Base-by-base conservation (phyloP, 2,888 invertebrate genomes). In the Trileptium ribeirensis region DNA sequence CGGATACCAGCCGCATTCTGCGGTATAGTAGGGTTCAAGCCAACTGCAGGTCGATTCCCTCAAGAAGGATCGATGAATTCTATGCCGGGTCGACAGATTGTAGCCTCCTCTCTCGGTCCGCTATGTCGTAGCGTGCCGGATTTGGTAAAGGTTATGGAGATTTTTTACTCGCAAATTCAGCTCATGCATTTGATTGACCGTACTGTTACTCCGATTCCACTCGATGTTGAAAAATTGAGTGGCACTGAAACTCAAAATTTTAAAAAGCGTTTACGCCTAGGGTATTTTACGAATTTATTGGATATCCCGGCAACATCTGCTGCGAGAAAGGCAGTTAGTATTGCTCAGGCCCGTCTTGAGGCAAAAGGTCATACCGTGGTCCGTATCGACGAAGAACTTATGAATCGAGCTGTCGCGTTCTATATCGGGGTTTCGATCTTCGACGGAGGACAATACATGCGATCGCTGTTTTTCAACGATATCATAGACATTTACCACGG, bases 1-100 rank as follows among this genome's bases (percentile, higher is more conserved):
- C 85, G 90, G 1, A 87, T 89, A 74, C 90, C 90, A 0, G 86
- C 88, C 40, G 86, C 88, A 82, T 87, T 89, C 83, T 89, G 89
- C 86, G 90, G 90, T 0, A 85, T 88, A n/a, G 87, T 84, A 80
- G 87, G 88, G 0, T 81, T 81, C 34, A 74, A 81, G 40, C 81
- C 81, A 3, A 70, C 81, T n/a, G n/a, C n/a, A 36, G 31, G 1
- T n/a, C 82, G 82, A 24, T 8, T 82, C 29, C 37, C 40, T 74
- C 78, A 81, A 70, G n/a, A n/a, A 19, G 82, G 82, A n/a, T 1
- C 34, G 8, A 8, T 2, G 2, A 36, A 36, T 19, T 70, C 39
- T n/a, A 70, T 79, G n/a, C 83, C 81, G 0, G 83, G 81, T 37
- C 40, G 64, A 31, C 67, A 74, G 37, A 29, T 36, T 38, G 38